Conservation (phyloP, 2,113 vertebrate species). For the Raphicerus campestris region DNA sequence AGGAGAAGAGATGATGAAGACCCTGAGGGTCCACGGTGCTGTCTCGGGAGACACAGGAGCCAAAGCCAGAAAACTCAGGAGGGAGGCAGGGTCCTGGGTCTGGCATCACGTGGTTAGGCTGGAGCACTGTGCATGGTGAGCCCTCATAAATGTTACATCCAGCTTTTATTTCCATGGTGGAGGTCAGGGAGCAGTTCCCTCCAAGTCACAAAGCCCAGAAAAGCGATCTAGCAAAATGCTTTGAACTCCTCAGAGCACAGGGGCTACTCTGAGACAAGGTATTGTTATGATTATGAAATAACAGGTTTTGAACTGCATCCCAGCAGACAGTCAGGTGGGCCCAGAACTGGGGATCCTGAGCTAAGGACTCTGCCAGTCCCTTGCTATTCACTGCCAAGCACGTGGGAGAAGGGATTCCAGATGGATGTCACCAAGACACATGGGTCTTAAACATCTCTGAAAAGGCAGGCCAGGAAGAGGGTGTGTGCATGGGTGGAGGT, state of each 20-base stretch:
- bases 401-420: background rate
- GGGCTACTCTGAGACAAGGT: background rate
- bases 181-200: background rate
- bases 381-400: background rate
- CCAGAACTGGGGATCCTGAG: background rate
- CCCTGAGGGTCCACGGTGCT: background rate
- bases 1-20: background rate
- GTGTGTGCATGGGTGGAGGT: background rate
- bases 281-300: background rate
- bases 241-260: background rate
- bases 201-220: background rate
- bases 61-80: background rate
- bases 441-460: background rate
- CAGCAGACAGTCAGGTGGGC: background rate
- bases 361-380: background rate
- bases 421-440: background rate
- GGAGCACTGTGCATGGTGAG: accelerated
- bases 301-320: background rate
- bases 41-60: background rate
- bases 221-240: background rate
- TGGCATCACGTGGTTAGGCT: background rate
- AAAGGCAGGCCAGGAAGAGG: background rate
- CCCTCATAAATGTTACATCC: background rate
- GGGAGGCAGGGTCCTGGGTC: background rate
- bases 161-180: background rate